These are phyloP conservation scores for Saturnia pavonia DNA, from an alignment of 2,888 invertebrate genomes.

Conservation along the genomic window DNA sequence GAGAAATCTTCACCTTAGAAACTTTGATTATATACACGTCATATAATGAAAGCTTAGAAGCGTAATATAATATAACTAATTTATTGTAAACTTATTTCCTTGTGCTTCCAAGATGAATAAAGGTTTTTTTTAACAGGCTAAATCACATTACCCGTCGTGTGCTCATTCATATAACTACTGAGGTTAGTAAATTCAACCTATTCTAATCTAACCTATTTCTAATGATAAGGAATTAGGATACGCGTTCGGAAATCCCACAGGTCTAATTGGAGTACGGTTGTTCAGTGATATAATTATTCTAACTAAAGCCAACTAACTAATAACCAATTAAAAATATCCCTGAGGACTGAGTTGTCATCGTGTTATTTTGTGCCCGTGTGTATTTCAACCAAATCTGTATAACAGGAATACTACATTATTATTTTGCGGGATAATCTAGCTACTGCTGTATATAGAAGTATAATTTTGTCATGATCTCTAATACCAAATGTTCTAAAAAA, in stretches of 20 bases:
- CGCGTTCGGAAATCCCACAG: neutral
- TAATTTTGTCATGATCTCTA: neutral
- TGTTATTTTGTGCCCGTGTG: neutral
- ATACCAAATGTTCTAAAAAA: neutral
- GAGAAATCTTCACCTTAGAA: too few relatives aligned
- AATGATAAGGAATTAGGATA: neutral
- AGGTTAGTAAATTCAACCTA: slow-evolving; percentile 24
- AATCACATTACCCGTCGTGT: slow-evolving; percentile 64
- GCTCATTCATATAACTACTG: slow-evolving; percentile 55
- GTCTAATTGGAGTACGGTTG: neutral
- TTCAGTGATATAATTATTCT: neutral
- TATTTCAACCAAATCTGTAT: too few relatives aligned
- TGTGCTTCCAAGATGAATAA: neutral
- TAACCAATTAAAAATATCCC: neutral
- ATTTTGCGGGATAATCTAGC: neutral
- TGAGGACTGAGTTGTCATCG: neutral
- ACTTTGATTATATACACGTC: too few relatives aligned
- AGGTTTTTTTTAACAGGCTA: slow-evolving; percentile 45
- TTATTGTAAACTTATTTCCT: neutral
- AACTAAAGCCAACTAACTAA: neutral
- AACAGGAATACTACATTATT: neutral
- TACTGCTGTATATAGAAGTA: neutral
- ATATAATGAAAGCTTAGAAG: too few relatives aligned
- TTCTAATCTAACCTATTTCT: neutral
- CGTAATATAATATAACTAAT: neutral